phyloP scores from a whole-genome alignment of 1,140 invertebrate genomes.

The Atta cephalotes region DNA sequence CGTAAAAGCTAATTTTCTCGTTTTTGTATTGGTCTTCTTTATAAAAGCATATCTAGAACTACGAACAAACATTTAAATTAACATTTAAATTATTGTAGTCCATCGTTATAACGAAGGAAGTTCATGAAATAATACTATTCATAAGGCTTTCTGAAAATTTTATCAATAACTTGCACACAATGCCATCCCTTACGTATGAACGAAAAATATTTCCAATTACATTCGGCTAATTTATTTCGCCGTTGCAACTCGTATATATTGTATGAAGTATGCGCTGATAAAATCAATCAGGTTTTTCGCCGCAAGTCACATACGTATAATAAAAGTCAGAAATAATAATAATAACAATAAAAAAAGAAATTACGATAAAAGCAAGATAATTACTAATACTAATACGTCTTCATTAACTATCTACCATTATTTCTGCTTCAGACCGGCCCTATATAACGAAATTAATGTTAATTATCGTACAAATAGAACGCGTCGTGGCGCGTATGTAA shows the following conservation, averaged over 20 bases:
- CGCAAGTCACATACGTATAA: not conserved
- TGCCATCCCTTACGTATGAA: too few species aligned
- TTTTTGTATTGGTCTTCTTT: not conserved
- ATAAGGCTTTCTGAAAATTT: not conserved
- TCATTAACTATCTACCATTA: not conserved
- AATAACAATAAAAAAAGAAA: constrained; percentile 6
- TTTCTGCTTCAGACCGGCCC: not conserved
- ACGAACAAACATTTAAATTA: constrained; percentile 13
- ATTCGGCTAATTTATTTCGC: constrained; percentile 13
- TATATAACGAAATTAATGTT: constrained; percentile 35
- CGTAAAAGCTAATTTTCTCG: not conserved
- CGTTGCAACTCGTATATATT: not conserved
- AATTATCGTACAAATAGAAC: constrained; percentile 39
- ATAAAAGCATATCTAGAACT: not conserved
- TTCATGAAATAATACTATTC: constrained; percentile 38
- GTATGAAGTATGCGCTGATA: not conserved
- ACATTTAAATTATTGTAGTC: not conserved
- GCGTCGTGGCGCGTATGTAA: constrained; percentile 20
- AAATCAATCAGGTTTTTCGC: constrained; percentile 14
- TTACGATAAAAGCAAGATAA: not conserved
- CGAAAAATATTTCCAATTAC: constrained; percentile 39
- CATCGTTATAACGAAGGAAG: constrained; percentile 22
- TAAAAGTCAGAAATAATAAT: not conserved
- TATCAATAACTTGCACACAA: constrained; percentile 26
- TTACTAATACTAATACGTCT: not conserved